Evolutionary conservation across 1,140 invertebrate species (phyloP), one percentile per base, ranked within the genome.

Genomic region (Thaumatotibia leucotreta): DNA sequence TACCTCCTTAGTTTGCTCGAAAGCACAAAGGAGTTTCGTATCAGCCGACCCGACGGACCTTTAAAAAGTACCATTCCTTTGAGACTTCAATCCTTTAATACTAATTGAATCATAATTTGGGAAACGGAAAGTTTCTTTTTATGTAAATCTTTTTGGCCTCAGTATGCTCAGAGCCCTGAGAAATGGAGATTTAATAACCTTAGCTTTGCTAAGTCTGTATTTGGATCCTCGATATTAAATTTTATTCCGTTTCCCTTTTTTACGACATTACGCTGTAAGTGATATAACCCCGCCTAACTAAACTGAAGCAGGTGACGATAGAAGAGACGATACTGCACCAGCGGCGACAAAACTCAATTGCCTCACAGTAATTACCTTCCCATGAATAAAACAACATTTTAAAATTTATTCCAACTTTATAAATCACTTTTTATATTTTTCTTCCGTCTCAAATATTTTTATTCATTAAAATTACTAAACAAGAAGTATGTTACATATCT

Each of bases 101-200:
- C 88, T 90, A 90, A 90, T 90, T 88, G 88, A 88, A 90, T 90
- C 84, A 88, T 88, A 90, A 90, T 90, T 88, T 86, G 75, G 69
- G 73, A 83, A 79, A 83, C 79, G 80, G 75, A 84, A 86, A 88
- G 80, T 90, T 90, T 88, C 88, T 90, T 90, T 90, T 88, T 88
- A 88, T 87, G 84, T 86, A 90, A 88, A 88, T 87, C 86, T 87
- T 86, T 62, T 88, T 80, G 75, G 74, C 74, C 75, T 77, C 74
- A 64, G 75, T 78, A 79, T 71, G 75, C 81, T 84, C 82, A 83
- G 83, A 84, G 81, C 68, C 70, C 78, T 77, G 75, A 76, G 77
- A 80, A 85, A 85, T 82, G 70, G 75, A 73, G 77, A 65, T 75
- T 76, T 82, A 82, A 84, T 86, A 88, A 86, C 86, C 77, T 81